phyloP scores from a whole-genome alignment of 2,888 invertebrate genomes.

The Myathropa florea region DNA sequence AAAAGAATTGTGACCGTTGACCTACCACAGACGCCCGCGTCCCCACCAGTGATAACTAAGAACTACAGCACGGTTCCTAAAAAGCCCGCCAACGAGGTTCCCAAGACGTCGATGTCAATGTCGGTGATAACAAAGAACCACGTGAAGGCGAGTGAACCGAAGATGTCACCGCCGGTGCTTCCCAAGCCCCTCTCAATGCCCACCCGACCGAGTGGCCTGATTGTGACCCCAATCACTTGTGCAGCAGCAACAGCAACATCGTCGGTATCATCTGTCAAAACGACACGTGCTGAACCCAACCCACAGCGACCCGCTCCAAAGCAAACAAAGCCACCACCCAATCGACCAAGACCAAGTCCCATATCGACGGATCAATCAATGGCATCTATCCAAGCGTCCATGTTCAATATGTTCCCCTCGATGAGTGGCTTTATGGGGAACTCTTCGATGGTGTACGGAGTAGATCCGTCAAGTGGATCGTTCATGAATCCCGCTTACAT shows the following conservation, averaged over 20 bases:
- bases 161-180: constrained; percentile 19
- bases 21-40: constrained; percentile 35
- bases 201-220: constrained; percentile 44
- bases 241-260: neutral
- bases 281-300: constrained; percentile 5
- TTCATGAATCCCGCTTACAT: constrained; percentile 51
- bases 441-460: constrained; percentile 48
- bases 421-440: constrained; percentile 21
- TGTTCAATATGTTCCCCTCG: constrained; percentile 40
- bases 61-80: constrained; percentile 5
- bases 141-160: constrained; percentile 7
- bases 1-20: constrained; percentile 49
- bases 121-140: constrained; percentile 46
- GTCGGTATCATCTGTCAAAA: constrained; percentile 13
- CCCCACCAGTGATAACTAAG: constrained; percentile 45
- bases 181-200: constrained; percentile 20
- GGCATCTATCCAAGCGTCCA: constrained; percentile 2
- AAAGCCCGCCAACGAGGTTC: neutral
- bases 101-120: constrained; percentile 37
- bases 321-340: constrained; percentile 14
- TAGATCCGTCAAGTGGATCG: constrained; percentile 41
- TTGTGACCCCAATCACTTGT: constrained; percentile 51
- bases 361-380: constrained; percentile 21
- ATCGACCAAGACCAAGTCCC: constrained; percentile 7
- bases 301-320: neutral